Base-by-base conservation (phyloP, 2,888 invertebrate species). In the Opisthograptis luteolata region DNA sequence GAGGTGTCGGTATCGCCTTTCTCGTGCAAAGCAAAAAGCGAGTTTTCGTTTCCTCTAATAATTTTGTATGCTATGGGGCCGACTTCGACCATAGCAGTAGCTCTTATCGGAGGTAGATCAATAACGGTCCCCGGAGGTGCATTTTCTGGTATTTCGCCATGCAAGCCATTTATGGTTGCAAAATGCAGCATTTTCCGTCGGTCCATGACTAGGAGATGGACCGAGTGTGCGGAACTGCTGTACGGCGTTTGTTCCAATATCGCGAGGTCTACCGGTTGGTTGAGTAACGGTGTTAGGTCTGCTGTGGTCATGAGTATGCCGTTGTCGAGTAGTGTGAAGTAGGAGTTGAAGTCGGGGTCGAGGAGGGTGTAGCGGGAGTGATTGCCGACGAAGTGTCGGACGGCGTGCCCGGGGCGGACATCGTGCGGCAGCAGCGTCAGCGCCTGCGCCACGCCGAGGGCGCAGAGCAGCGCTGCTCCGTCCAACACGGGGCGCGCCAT, bases 291-390 rank as follows among this genome's bases (percentile, higher is more conserved):
- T 41, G 94, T 93, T 28, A 97, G 92, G 74, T 97, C 96, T 25
- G 96, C 94, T 15, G 96, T 97, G 32, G 97, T 97, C 97, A 97
- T 98, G 47, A 98, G 94, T 46, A 97, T 93, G 40, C 97, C 97
- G 80, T 97, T 95, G 62, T 95, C 94, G 47, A 97, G 92, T 61
- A 97, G 94, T 6, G 97, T 95, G 83, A 98, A 97, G 84, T 95
- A 97, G 62, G 96, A 94, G 34, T 95, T 95, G 79, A 94, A 96
- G 58, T 95, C 96, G 37, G 95, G 96, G 71, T 96, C 95, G 70
- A 96, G 85, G 60, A 92, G 82, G 46, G 92, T 91, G 70, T 92
- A 91, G 54, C 91, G 82, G 41, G 86, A 88, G 61, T 85, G 91
- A 71, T 91, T 91, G 60, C 91, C 90, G 62, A 92, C 91, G 84